Percentiles rank a stretch among this genome's conserved stretches.
Conservation (phyloP, 2,113 vertebrate genomes). For the Kryptolebias marmoratus region DNA sequence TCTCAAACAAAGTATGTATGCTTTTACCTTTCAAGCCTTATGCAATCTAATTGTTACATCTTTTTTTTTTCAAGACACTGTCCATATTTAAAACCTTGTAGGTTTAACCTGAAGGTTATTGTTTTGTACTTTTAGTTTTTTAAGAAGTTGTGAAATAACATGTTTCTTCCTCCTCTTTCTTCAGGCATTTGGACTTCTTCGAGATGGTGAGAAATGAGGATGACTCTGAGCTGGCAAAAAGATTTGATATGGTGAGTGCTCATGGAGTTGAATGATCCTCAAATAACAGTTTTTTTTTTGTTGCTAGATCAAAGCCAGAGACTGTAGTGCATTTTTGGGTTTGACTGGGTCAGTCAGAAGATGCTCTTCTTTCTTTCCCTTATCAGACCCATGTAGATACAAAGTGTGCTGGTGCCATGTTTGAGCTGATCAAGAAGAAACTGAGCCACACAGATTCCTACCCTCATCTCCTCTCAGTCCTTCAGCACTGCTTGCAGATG, state of each 20-base stretch:
- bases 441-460: conserved; percentile 94
- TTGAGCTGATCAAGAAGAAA: conserved; percentile 94
- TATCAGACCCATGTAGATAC: conserved; percentile 92
- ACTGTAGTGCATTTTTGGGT: not conserved
- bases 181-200: conserved; percentile 95
- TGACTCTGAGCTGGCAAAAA: conserved; percentile 91
- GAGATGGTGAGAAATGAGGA: conserved; percentile 99
- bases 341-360: not conserved
- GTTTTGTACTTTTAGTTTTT: not conserved
- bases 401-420: conserved; percentile 96
- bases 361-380: not conserved
- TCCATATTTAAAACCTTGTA: no score
- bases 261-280: not conserved
- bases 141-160: not conserved
- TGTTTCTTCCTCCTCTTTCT: not conserved
- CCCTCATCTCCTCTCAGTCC: conserved; percentile 93
- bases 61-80: no score
- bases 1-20: no score
- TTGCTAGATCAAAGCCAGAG: not conserved
- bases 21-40: no score
- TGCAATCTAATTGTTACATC: no score
- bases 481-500: conserved; percentile 97
- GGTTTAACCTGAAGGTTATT: not conserved
- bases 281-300: not conserved
- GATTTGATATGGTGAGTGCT: conserved; percentile 90